Base-by-base conservation (phyloP, 2,888 invertebrate genomes). In the Tetrapedia diversipes region DNA sequence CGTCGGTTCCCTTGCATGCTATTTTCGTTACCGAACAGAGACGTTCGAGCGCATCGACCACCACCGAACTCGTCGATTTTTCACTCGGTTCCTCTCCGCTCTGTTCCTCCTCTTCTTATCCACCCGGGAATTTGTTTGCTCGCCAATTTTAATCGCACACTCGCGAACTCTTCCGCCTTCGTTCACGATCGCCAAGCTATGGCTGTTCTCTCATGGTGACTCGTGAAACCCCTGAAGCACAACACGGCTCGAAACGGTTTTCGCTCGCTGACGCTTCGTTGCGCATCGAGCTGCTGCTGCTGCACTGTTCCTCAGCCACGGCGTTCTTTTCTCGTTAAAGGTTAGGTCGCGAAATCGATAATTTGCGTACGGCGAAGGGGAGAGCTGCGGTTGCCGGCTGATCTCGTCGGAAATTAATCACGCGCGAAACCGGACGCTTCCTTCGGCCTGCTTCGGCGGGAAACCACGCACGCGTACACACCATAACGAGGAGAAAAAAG, bases 261-360 rank as follows among this genome's bases (percentile, higher is more conserved):
- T 27, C 29, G 16, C 22, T n/a, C 56, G 11, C 10, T 39, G 70
- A 47, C 37, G 57, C 29, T 47, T 47, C 37, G 56, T 32, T 29
- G 24, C 49, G 47, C 41, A 19, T 56, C 56, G 59, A 24, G 34
- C 56, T 43, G 29, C 68, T n/a, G 37, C 64, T 47, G 22, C 22
- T 39, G 37, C 37, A 16, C 39, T 22, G 39, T 24, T 39, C 45
- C 22, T 29, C 69, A 27, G 59, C 61, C 43, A 47, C 68, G 43
- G 43, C 56, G 54, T 59, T 66, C 32, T 65, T 59, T 61, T 66
- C 76, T 59, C 66, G 54, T 57, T 72, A 82, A 82, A 80, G 82
- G 82, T 77, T 82, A 77, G 77, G 79, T 72, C 61, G 57, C 45
- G 70, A 49, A 69, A 82, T 82, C 82, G 82, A 82, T 82, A 74